Evolutionary conservation across 92 coral and sea anemone genomes (phyloP).

Genomic region (Phenganax stokvisi): DNA sequence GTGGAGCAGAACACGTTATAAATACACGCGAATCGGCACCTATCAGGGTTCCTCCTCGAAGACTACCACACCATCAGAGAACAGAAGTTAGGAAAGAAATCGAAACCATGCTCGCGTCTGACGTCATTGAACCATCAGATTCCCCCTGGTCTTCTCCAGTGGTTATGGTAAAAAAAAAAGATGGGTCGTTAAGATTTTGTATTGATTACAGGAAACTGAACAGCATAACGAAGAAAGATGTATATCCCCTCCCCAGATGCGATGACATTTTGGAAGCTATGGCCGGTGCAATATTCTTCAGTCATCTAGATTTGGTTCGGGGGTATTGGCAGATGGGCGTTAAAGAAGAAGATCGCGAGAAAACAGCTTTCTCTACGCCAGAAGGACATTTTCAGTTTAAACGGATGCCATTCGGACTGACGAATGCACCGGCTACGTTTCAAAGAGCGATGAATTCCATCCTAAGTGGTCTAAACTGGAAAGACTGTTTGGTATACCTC

Average conservation of each 20-base stretch:
- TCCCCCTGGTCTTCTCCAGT: constrained; percentile 45
- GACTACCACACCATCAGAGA: too few relatives aligned
- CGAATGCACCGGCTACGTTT: constrained; percentile 47
- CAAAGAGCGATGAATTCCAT: constrained; percentile 42
- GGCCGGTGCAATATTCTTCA: constrained; percentile 41
- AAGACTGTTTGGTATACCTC: constrained; percentile 43
- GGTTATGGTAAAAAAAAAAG: constrained; percentile 34
- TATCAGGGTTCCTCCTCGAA: too few relatives aligned
- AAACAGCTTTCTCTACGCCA: constrained; percentile 45
- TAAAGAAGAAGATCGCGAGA: constrained; percentile 38
- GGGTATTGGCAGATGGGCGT: constrained; percentile 46
- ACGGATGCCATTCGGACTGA: constrained; percentile 34
- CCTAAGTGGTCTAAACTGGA: constrained; percentile 42
- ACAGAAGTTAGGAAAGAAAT: constrained; percentile 7
- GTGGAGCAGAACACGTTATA: too few relatives aligned
- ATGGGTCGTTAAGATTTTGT: constrained; percentile 20
- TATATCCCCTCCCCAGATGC: constrained; percentile 29
- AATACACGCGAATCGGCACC: too few relatives aligned
- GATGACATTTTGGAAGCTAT: constrained; percentile 41
- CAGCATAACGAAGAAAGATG: constrained; percentile 31
- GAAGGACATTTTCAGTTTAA: constrained; percentile 46
- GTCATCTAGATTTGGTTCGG: constrained; percentile 27
- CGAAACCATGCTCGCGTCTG: constrained; percentile 22
- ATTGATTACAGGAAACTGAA: constrained; percentile 36
- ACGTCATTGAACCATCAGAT: constrained; percentile 33